Percentiles rank a stretch among this genome's conserved stretches.
These are phyloP conservation scores for Euura saliciscinereae DNA, from an alignment of 1,140 invertebrate species.

Conservation along the genomic window DNA sequence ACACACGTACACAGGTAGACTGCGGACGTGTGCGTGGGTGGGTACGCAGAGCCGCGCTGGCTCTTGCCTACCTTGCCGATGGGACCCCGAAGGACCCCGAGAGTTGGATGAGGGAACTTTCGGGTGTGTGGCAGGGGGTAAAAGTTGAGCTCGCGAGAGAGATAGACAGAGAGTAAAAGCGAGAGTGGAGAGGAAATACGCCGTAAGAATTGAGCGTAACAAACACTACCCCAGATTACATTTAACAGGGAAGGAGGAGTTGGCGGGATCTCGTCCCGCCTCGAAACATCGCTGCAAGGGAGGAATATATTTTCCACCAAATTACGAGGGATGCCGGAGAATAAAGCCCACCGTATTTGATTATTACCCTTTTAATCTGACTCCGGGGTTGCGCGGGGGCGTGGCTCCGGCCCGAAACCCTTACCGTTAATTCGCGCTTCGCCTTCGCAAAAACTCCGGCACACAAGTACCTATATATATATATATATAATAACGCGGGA, in stretches of 20 bases:
- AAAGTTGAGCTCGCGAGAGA: constrained; percentile 6
- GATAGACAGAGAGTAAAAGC: neutral
- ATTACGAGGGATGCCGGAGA: constrained; percentile 50
- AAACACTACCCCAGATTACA: constrained; percentile 55
- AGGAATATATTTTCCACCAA: constrained; percentile 49
- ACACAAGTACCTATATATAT: too few species aligned
- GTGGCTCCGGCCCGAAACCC: too few species aligned
- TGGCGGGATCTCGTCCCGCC: constrained; percentile 22
- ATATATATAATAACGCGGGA: too few species aligned
- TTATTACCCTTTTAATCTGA: constrained; percentile 59
- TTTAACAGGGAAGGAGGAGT: constrained; percentile 48
- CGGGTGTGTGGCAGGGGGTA: neutral
- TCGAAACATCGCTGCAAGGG: constrained; percentile 37
- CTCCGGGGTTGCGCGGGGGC: neutral
- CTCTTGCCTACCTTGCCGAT: neutral
- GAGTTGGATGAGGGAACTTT: neutral
- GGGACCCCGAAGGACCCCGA: neutral
- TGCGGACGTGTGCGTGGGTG: neutral
- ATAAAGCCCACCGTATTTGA: constrained; percentile 56
- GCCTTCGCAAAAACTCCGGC: too few species aligned
- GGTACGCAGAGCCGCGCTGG: neutral
- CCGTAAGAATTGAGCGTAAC: constrained; percentile 53
- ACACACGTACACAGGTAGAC: neutral
- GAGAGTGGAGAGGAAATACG: constrained; percentile 14
- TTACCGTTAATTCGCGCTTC: too few species aligned